phyloP scores from a whole-genome alignment of 2,797 vertebrate genomes.

The Stomatorhinus walkeri region DNA sequence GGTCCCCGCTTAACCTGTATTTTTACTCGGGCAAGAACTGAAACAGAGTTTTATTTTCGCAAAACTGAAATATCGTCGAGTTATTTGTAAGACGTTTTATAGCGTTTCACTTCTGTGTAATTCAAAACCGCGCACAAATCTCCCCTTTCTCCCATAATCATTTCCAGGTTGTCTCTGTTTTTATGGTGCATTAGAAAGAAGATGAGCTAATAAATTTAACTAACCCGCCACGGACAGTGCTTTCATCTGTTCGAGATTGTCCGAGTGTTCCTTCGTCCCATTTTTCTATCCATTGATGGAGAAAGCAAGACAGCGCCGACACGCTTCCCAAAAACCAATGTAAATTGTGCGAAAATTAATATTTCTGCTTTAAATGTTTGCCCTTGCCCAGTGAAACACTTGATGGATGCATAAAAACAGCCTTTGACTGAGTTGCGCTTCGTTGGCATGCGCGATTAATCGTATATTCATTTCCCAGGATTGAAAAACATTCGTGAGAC shows the following conservation, averaged over 20 bases:
- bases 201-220: slow-evolving; percentile 47
- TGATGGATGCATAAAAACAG: neutral
- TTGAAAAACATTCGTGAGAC: neutral
- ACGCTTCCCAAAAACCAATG: neutral
- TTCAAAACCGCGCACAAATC: slow-evolving; percentile 45
- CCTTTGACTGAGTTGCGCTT: neutral
- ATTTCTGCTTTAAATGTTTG: neutral
- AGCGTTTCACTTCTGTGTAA: slow-evolving; percentile 41
- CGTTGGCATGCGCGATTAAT: neutral
- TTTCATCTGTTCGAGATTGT: slow-evolving; percentile 9
- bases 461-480: neutral
- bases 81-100: slow-evolving; percentile 54
- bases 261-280: neutral
- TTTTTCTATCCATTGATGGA: neutral
- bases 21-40: neutral
- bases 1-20: neutral
- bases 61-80: slow-evolving; percentile 49
- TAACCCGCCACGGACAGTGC: slow-evolving; percentile 6
- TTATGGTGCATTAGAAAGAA: slow-evolving; percentile 47
- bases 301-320: neutral
- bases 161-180: slow-evolving; percentile 46
- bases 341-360: slow-evolving; percentile 20
- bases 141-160: slow-evolving; percentile 41
- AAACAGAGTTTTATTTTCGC: slow-evolving; percentile 32
- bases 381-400: neutral